phyloP scores from a whole-genome alignment of 1,140 invertebrate species.

The Aphaenogaster floridana region DNA sequence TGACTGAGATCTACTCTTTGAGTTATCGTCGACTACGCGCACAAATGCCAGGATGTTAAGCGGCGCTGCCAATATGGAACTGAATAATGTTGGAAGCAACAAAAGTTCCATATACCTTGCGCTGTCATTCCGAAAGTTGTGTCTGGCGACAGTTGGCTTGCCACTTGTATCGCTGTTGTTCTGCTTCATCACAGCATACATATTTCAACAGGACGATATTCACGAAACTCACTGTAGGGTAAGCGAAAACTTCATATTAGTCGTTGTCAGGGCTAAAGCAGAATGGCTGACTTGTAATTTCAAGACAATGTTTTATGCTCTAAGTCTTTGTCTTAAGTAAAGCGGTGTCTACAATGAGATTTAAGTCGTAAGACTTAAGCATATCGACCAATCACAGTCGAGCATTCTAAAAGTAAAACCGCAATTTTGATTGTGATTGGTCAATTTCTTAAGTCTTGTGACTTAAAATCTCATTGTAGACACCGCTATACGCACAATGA shows the following conservation, averaged over 20 bases:
- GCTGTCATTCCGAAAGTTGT: conserved; percentile 90
- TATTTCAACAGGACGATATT: conserved; percentile 96
- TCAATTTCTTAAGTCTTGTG: too few relatives aligned
- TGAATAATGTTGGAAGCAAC: conserved; percentile 82
- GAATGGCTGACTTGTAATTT: too few relatives aligned
- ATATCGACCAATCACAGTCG: too few relatives aligned
- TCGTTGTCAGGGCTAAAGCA: too few relatives aligned
- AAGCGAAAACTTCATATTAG: conserved; percentile 83
- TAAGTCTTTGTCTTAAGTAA: too few relatives aligned
- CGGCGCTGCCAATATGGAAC: conserved; percentile 81
- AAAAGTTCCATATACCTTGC: conserved; percentile 86
- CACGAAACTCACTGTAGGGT: conserved; percentile 97
- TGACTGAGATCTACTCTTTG: conserved; percentile 65
- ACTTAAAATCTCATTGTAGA: too few relatives aligned
- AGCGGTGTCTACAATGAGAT: too few relatives aligned
- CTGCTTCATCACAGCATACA: conserved; percentile 95
- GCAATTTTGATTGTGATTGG: too few relatives aligned
- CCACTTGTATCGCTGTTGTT: conserved; percentile 93
- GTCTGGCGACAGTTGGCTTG: conserved; percentile 93
- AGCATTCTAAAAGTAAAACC: too few relatives aligned
- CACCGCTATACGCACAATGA: too few relatives aligned
- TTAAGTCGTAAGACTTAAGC: too few relatives aligned
- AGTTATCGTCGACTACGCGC: conserved; percentile 52
- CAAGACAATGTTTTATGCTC: too few relatives aligned
- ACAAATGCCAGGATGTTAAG: conserved; percentile 75